Evolutionary conservation across 1,140 invertebrate species (phyloP), one percentile per base, ranked within the genome.

Genomic region (Camponotus pennsylvanicus): DNA sequence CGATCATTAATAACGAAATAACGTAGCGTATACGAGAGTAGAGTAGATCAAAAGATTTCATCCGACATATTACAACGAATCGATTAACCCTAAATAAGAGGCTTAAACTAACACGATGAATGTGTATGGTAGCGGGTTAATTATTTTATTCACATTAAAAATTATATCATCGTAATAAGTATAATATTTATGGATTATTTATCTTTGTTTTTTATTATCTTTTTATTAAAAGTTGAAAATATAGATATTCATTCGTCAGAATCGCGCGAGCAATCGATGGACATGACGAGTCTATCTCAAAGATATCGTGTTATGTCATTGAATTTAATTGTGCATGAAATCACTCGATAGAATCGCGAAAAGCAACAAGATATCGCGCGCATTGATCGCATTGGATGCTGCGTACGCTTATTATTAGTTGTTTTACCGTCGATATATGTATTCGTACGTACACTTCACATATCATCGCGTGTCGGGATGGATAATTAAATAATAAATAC

Each of bases 401-500:
- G 1, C 57, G 73, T 37, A 52, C 73, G 18, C 21, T 73, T 67
- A 59, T 86, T 75, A 59, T 86, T 75, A 75, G 6, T 63, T 77
- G 32, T 71, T 88, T 80, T 86, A 86, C 77, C 52, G 52, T 70
- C 40, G 75, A 42, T 27, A 77, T n/a, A 40, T 64, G 34, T 27
- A 77, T 27, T 27, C 27, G 27, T 57, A 18, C 27, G 27, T 52
- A 52, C 49, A 18, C 49, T 52, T 18, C 42, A 59, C 55, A 15
- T 45, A 42, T 67, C 45, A 49, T 49, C 27, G 27, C 1, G 42
- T 21, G 69, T 73, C 59, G 42, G 18, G 69, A 89, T 83, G 77
- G 59, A 89, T 89, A 86, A 89, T 89, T 89, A 89, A 89, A 89
- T 86, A 89, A 27, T 27, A 27, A 27, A 27, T 40, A 40, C 52